Conservation (phyloP, 2,113 vertebrate species). For the Globicephala melas region DNA sequence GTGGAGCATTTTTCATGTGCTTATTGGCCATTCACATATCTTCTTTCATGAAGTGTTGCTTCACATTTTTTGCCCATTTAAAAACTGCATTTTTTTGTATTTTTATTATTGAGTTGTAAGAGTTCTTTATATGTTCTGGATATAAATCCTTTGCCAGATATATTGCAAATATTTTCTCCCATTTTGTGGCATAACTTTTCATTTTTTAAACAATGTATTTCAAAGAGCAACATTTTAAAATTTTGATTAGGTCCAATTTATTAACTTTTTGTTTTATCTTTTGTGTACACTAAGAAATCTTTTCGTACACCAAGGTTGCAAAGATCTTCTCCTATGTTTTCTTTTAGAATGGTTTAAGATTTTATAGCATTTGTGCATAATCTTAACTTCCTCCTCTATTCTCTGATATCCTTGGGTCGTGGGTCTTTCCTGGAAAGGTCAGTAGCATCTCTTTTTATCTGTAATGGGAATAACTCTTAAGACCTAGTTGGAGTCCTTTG, state of each 20-base stretch:
- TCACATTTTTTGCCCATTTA: slow-evolving; percentile 5
- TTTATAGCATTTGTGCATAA: background rate
- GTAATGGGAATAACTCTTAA: background rate
- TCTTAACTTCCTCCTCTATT: slow-evolving; percentile 7
- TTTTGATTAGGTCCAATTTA: background rate
- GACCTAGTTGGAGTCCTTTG: background rate
- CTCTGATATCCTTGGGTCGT: background rate
- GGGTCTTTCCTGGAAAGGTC: background rate
- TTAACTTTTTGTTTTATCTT: background rate
- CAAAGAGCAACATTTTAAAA: background rate
- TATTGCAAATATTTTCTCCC: background rate
- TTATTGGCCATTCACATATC: background rate
- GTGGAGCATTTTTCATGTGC: background rate
- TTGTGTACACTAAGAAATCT: background rate
- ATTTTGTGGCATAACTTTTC: background rate
- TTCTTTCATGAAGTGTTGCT: background rate
- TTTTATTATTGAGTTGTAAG: background rate
- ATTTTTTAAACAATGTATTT: background rate
- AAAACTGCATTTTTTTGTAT: background rate
- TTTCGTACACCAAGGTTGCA: background rate
- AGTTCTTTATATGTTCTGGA: background rate
- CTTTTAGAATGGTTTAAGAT: slow-evolving; percentile 15
- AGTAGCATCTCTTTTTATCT: background rate
- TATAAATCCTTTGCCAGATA: background rate
- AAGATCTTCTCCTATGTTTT: background rate